These are phyloP conservation scores for Alaudala cheleensis DNA, from an alignment of 2,113 vertebrate genomes.

Conservation along the genomic window DNA sequence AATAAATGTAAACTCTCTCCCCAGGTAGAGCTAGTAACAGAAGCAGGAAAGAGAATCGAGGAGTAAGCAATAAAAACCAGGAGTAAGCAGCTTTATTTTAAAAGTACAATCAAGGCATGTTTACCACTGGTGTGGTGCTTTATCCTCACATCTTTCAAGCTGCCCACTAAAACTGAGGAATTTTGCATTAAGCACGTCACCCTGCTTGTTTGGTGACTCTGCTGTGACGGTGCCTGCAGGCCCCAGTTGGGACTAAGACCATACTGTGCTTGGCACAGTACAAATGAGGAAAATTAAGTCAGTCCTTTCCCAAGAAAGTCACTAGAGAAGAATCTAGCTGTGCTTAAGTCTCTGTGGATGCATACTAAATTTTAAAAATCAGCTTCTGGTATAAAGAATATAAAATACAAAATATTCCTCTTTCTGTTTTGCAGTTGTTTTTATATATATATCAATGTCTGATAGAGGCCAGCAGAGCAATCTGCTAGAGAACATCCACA, in stretches of 20 bases:
- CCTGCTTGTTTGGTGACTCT: background rate
- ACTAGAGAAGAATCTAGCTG: background rate
- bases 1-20: background rate
- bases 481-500: background rate
- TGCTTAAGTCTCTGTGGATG: background rate
- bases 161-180: background rate
- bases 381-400: background rate
- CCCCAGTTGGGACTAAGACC: background rate
- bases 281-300: constrained; percentile 25
- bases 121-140: background rate
- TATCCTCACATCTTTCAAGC: background rate
- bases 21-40: background rate
- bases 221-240: background rate
- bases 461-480: background rate
- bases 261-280: background rate
- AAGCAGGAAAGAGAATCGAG: background rate
- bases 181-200: background rate
- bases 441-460: background rate
- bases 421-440: background rate
- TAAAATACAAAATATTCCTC: background rate
- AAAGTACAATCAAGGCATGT: background rate
- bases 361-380: background rate
- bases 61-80: constrained; percentile 10
- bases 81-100: constrained; percentile 20
- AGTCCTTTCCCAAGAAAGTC: background rate